Conservation (phyloP, 2,888 invertebrate genomes). For the Syrista parreyssii region DNA sequence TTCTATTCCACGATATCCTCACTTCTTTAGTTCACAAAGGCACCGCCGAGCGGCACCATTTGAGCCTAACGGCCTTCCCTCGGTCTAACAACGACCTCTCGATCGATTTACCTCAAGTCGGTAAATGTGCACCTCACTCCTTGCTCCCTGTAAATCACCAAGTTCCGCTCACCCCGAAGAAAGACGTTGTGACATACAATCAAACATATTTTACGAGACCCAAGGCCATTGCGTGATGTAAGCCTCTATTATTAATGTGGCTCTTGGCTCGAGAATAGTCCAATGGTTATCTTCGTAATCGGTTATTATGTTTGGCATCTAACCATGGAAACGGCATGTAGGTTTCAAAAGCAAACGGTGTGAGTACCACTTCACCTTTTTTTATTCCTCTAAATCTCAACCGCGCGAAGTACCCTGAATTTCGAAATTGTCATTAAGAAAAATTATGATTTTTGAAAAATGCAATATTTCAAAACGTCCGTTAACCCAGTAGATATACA, state of each 20-base stretch:
- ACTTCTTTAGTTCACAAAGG: slow-evolving; percentile 28
- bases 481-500: too few relatives aligned
- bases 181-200: neutral
- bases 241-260: slow-evolving; percentile 59
- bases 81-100: neutral
- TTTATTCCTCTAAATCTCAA: too few relatives aligned
- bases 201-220: slow-evolving; percentile 40
- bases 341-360: neutral
- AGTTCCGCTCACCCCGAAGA: too few relatives aligned
- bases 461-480: too few relatives aligned
- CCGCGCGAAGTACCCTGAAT: too few relatives aligned
- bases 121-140: too few relatives aligned
- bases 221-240: slow-evolving; percentile 52
- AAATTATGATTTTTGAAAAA: too few relatives aligned
- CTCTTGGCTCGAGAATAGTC: slow-evolving; percentile 60
- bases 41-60: slow-evolving; percentile 50
- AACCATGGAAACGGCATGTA: slow-evolving; percentile 5
- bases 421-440: too few relatives aligned
- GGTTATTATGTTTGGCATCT: slow-evolving; percentile 60
- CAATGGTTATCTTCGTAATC: slow-evolving; percentile 60
- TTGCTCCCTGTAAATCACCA: too few relatives aligned
- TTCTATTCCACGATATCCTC: neutral
- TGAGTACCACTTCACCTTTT: too few relatives aligned
- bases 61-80: slow-evolving; percentile 29
- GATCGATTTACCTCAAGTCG: too few relatives aligned